Evolutionary conservation across 2,113 vertebrate species (phyloP).

Genomic region (Nerophis lumbriciformis): DNA sequence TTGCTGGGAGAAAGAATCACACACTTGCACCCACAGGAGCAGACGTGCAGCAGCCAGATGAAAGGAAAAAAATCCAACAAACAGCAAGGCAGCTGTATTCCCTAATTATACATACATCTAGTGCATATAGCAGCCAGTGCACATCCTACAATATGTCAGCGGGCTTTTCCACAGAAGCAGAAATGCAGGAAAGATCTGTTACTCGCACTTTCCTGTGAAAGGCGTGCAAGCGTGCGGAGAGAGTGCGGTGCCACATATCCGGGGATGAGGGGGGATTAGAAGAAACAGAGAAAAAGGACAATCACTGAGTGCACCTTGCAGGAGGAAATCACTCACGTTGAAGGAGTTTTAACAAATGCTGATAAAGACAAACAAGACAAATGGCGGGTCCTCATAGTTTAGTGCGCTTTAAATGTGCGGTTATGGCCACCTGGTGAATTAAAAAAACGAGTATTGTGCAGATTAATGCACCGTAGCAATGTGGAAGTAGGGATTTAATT

Average conservation of each 20-base stretch:
- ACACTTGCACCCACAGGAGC: not conserved
- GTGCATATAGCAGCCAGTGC: not conserved
- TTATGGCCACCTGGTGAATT: not conserved
- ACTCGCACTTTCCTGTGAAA: not conserved
- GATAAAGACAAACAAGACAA: constrained; percentile 7
- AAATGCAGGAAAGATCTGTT: not conserved
- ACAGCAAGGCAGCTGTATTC: not conserved
- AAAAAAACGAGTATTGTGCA: not conserved
- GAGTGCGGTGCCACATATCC: not conserved
- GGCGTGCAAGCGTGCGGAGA: not conserved
- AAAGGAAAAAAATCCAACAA: not conserved
- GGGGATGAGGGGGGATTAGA: not conserved
- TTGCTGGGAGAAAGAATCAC: not conserved
- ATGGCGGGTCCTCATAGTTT: not conserved
- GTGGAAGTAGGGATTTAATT: not conserved
- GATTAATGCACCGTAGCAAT: not conserved
- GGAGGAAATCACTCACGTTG: constrained; percentile 9
- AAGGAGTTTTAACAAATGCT: constrained; percentile 3
- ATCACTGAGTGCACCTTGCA: constrained; percentile 5
- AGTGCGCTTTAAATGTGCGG: not conserved
- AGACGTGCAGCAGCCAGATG: not conserved
- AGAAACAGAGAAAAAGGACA: not conserved
- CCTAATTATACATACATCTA: constrained; percentile 1
- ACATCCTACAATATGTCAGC: not conserved
- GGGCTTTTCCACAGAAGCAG: not conserved